phyloP scores from a whole-genome alignment of 2,113 vertebrate species.

The Monarcha castaneiventris region DNA sequence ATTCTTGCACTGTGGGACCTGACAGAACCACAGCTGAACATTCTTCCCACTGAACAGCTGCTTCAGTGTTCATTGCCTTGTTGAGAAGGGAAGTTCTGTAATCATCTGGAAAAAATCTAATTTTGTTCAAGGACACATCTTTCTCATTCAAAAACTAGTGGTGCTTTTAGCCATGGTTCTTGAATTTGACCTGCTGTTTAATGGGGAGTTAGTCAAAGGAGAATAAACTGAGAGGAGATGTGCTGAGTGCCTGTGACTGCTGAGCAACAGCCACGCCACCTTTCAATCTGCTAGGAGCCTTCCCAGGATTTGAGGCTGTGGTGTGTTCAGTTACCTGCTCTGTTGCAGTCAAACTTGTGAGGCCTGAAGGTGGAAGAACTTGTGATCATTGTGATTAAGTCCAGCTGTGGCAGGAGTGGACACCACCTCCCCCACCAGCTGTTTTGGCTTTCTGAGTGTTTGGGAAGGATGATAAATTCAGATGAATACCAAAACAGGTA shows the following conservation, averaged over 20 bases:
- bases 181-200: not conserved
- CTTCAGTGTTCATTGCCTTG: not conserved
- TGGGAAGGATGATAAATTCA: not conserved
- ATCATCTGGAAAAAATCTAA: not conserved
- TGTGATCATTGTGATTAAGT: not conserved
- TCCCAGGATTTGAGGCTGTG: not conserved
- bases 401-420: not conserved
- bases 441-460: not conserved
- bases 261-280: not conserved
- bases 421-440: not conserved
- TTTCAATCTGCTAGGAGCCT: not conserved
- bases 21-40: not conserved
- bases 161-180: not conserved
- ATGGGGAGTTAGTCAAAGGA: not conserved
- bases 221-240: not conserved
- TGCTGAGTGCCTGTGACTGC: not conserved
- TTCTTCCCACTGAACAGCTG: not conserved
- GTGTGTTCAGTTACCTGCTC: not conserved
- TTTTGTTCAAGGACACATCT: not conserved
- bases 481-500: not conserved
- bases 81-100: not conserved
- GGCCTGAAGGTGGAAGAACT: not conserved
- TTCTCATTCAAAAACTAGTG: not conserved
- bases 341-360: not conserved
- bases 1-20: not conserved